Conservation (phyloP, 1,140 invertebrate species). For the Anastrepha ludens region DNA sequence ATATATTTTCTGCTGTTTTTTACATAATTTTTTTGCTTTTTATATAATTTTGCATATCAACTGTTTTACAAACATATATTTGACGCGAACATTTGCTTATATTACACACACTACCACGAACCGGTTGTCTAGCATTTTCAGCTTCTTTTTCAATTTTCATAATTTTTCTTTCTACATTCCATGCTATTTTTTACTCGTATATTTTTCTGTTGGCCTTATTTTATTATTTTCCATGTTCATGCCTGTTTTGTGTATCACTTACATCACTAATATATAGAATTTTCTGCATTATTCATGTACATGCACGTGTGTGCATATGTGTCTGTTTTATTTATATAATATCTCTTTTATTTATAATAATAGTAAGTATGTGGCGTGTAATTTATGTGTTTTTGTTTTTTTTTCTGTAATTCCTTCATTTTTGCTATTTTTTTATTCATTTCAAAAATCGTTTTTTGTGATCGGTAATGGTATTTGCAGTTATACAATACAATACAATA, state of each 20-base stretch:
- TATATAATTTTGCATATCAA: not conserved
- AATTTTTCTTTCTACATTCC: not conserved
- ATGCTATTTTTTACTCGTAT: not conserved
- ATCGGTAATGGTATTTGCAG: constrained; percentile 49
- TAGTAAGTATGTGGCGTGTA: constrained; percentile 33
- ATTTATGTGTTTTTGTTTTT: constrained; percentile 42
- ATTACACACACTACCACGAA: constrained; percentile 30
- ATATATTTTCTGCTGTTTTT: not conserved
- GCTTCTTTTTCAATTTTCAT: not conserved
- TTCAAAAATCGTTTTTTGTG: constrained; percentile 10
- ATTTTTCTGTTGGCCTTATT: not conserved
- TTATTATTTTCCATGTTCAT: not conserved
- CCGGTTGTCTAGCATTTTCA: not conserved
- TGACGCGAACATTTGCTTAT: not conserved
- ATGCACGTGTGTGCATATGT: not conserved
- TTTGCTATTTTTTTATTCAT: constrained; percentile 35
- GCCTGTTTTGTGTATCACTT: not conserved
- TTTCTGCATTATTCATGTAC: not conserved
- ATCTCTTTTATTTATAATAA: constrained; percentile 33
- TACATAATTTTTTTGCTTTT: not conserved
- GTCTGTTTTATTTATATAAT: not conserved
- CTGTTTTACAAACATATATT: constrained; percentile 19
- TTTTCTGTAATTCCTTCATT: constrained; percentile 7
- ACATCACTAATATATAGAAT: constrained; percentile 18
- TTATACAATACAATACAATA: constrained; percentile 54